These are phyloP conservation scores for Bettongia penicillata DNA, from an alignment of 2,113 vertebrate genomes.

Conservation along the genomic window DNA sequence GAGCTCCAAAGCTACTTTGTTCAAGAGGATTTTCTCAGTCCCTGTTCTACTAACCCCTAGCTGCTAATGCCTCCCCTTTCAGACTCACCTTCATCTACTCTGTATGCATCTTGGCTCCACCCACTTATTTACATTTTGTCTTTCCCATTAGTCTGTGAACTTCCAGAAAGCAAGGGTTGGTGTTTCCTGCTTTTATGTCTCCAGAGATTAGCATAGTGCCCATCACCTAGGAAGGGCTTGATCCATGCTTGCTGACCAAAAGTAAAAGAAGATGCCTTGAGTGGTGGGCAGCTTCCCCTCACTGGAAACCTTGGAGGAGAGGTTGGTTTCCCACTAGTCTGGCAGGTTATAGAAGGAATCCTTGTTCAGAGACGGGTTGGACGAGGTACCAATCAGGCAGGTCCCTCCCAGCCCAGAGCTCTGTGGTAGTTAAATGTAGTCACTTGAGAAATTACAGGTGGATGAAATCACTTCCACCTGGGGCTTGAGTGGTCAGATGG, in stretches of 20 bases:
- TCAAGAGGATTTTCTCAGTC: background rate
- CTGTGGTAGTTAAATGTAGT: background rate
- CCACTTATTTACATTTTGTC: background rate
- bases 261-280: too few relatives aligned
- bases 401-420: background rate
- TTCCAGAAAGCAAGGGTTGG: background rate
- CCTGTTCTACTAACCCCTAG: background rate
- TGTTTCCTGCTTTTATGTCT: background rate
- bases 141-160: background rate
- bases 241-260: background rate
- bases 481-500: background rate
- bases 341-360: background rate
- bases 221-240: background rate
- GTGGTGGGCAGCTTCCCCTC: background rate
- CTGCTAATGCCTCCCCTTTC: background rate
- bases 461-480: too few relatives aligned
- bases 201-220: background rate
- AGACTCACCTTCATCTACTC: background rate
- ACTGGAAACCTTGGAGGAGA: background rate
- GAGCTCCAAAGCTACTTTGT: too few relatives aligned
- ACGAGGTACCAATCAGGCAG: background rate
- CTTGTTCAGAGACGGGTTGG: background rate
- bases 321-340: background rate
- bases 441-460: background rate
- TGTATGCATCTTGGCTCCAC: too few relatives aligned